These are phyloP conservation scores for Amazona guildingii DNA, from an alignment of 2,113 vertebrate species.

Conservation along the genomic window DNA sequence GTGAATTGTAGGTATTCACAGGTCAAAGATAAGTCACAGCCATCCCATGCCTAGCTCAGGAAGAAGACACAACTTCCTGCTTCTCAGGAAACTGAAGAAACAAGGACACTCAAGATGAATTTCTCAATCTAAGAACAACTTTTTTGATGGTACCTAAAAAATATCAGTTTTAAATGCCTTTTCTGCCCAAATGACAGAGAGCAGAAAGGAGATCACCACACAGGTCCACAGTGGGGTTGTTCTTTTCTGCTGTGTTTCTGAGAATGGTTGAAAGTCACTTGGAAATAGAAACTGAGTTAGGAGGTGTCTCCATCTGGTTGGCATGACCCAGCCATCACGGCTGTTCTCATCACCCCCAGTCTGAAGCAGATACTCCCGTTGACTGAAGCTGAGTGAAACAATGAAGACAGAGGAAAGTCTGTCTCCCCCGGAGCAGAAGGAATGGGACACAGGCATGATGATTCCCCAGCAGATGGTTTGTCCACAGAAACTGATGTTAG, in stretches of 20 bases:
- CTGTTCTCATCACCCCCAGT: background rate
- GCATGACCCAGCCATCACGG: background rate
- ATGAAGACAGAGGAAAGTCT: background rate
- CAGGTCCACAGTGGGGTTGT: background rate
- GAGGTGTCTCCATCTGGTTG: background rate
- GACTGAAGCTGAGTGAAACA: background rate
- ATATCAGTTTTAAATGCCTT: background rate
- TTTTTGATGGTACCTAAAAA: background rate
- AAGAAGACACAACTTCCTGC: background rate
- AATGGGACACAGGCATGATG: background rate
- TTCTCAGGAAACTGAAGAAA: background rate
- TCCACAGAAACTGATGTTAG: background rate
- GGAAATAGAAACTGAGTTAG: background rate
- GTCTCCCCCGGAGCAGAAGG: background rate
- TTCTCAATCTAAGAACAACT: background rate
- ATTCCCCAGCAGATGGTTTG: constrained; percentile 23
- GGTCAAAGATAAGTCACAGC: background rate
- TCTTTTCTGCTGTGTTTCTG: background rate
- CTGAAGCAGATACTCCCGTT: background rate
- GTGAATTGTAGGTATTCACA: background rate
- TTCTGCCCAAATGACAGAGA: background rate
- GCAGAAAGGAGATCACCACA: background rate
- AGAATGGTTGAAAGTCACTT: background rate
- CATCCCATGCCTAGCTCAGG: background rate
- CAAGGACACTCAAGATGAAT: background rate